Conservation (phyloP, 2,113 vertebrate genomes). For the Tichodroma muraria region DNA sequence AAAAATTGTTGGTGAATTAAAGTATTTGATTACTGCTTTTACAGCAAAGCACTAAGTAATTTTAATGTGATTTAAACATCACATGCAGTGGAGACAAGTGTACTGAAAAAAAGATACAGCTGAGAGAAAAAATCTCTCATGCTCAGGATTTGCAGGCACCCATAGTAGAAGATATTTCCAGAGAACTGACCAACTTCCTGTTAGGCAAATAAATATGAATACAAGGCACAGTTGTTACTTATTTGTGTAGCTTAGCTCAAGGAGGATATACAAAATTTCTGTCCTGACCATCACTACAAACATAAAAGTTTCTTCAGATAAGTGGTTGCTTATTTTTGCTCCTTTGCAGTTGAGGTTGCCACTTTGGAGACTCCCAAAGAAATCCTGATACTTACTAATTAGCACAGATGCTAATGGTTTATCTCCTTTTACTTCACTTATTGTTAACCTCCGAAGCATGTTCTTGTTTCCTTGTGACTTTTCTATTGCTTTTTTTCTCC, state of each 20-base stretch:
- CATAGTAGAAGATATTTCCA: background rate
- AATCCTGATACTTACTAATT: background rate
- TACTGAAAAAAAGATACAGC: background rate
- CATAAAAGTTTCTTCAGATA: background rate
- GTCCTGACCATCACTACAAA: background rate
- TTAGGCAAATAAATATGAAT: background rate
- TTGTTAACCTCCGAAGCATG: background rate
- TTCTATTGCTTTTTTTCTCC: background rate
- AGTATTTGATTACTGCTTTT: background rate
- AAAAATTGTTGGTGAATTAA: background rate
- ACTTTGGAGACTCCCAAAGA: background rate
- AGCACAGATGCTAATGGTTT: background rate
- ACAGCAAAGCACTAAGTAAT: background rate
- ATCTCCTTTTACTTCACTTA: background rate
- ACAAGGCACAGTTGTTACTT: background rate
- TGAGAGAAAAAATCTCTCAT: background rate
- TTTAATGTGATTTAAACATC: background rate
- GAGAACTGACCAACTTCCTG: background rate
- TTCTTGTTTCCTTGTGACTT: background rate
- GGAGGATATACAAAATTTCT: background rate
- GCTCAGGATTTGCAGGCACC: background rate
- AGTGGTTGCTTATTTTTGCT: conserved; percentile 2
- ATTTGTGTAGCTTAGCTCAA: background rate
- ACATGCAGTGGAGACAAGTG: background rate
- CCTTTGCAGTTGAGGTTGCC: background rate